Conservation (phyloP, 2,888 invertebrate genomes). For the Epinotia ramella region DNA sequence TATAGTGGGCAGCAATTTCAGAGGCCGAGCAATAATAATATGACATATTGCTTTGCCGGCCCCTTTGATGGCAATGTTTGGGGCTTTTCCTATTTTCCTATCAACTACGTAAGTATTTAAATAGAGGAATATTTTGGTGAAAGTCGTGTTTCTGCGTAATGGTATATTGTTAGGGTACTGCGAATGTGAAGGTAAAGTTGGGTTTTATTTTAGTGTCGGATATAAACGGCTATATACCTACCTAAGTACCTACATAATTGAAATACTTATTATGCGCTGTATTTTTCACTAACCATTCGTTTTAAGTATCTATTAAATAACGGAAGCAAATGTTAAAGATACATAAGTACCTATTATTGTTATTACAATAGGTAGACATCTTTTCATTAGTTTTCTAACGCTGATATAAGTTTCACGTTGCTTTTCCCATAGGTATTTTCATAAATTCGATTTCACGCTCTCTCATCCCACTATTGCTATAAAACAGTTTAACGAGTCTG, state of each 20-base stretch:
- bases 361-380: no score
- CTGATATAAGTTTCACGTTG: neutral
- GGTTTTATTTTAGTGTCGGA: neutral
- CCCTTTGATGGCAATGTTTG: conserved; percentile 63
- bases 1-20: conserved; percentile 74
- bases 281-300: no score
- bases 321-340: no score
- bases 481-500: no score
- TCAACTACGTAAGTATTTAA: conserved; percentile 45
- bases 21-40: conserved; percentile 82
- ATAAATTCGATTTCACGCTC: no score
- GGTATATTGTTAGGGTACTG: neutral
- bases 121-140: conserved; percentile 34
- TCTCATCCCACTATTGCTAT: no score
- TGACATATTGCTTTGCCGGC: conserved; percentile 78
- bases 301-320: no score
- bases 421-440: neutral
- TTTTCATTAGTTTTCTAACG: neutral
- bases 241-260: no score
- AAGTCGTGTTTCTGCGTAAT: conserved; percentile 2
- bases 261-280: no score
- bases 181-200: neutral
- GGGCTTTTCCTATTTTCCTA: conserved; percentile 53
- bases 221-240: no score
- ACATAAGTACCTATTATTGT: no score